A percentile compares a stretch with the other conserved stretches of the same genome.
These are phyloP conservation scores for Sebastes dallii DNA, from an alignment of 2,797 vertebrate genomes.

Conservation along the genomic window DNA sequence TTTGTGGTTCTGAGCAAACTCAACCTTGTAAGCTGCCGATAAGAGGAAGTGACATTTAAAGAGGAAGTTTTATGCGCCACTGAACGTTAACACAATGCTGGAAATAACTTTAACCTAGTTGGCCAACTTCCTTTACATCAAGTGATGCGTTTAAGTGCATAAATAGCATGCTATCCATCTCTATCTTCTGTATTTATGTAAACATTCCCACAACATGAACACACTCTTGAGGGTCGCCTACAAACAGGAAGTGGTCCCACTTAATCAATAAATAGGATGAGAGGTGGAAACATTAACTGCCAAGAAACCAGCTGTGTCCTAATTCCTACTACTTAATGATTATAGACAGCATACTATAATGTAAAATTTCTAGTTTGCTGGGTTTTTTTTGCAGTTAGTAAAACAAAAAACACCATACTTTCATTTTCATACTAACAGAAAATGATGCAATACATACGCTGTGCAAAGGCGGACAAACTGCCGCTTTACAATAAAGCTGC, in stretches of 20 bases:
- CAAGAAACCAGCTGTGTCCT: not conserved
- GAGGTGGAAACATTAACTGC: not conserved
- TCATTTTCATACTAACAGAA: not conserved
- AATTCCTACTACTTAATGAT: not conserved
- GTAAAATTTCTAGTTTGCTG: not conserved
- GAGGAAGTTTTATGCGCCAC: slow-evolving; percentile 61
- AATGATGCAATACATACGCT: not conserved
- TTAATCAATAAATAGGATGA: not conserved
- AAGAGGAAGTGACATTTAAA: slow-evolving; percentile 43
- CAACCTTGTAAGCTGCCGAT: not conserved
- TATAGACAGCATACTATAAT: not conserved
- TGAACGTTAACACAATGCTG: slow-evolving; percentile 52
- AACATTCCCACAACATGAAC: not conserved
- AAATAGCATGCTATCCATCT: not conserved
- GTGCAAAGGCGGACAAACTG: not conserved
- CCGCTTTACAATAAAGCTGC: not conserved
- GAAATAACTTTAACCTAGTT: slow-evolving; percentile 54
- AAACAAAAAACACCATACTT: not conserved
- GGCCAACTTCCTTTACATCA: slow-evolving; percentile 51
- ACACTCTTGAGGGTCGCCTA: not conserved
- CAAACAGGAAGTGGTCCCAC: not conserved
- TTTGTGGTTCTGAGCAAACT: not conserved
- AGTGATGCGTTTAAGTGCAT: not conserved
- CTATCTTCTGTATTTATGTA: not conserved
- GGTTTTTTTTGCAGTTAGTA: not conserved